These are phyloP conservation scores for Pristis pectinata DNA, from an alignment of 2,797 vertebrate species.

Conservation along the genomic window DNA sequence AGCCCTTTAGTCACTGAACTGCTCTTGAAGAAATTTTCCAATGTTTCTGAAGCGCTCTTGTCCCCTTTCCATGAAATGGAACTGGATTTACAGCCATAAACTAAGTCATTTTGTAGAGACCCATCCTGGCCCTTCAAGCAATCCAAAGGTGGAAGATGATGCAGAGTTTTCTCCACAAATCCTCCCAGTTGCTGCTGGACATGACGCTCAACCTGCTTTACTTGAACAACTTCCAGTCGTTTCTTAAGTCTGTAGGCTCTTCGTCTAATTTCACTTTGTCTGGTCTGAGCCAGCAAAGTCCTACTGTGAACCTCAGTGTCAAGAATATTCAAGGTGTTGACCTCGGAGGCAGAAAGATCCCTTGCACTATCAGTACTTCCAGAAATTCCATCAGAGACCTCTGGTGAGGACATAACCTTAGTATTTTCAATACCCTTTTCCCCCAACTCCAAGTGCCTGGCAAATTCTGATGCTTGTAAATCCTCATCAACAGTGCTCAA, in stretches of 20 bases:
- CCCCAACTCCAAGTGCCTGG: conserved; percentile 55
- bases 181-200: conserved; percentile 90
- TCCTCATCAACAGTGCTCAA: conserved; percentile 46
- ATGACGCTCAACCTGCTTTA: conserved; percentile 94
- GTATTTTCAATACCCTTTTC: conserved; percentile 45
- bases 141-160: conserved; percentile 64
- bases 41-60: conserved; percentile 60
- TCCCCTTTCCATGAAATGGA: conserved; percentile 61
- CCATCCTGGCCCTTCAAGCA: conserved; percentile 64
- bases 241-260: conserved; percentile 85
- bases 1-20: conserved; percentile 78
- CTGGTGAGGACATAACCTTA: conserved; percentile 14
- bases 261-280: conserved; percentile 81
- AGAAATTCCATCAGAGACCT: conserved; percentile 45
- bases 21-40: conserved; percentile 76
- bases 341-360: conserved; percentile 45
- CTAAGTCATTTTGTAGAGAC: conserved; percentile 52
- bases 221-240: conserved; percentile 90
- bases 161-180: conserved; percentile 80
- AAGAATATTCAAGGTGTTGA: conserved; percentile 55
- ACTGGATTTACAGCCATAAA: conserved; percentile 67
- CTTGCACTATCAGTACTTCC: conserved; percentile 50
- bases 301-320: conserved; percentile 75
- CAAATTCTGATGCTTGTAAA: conserved; percentile 46
- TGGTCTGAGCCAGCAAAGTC: conserved; percentile 67